These are phyloP conservation scores for Melospiza georgiana DNA, from an alignment of 2,113 vertebrate genomes.

Conservation along the genomic window DNA sequence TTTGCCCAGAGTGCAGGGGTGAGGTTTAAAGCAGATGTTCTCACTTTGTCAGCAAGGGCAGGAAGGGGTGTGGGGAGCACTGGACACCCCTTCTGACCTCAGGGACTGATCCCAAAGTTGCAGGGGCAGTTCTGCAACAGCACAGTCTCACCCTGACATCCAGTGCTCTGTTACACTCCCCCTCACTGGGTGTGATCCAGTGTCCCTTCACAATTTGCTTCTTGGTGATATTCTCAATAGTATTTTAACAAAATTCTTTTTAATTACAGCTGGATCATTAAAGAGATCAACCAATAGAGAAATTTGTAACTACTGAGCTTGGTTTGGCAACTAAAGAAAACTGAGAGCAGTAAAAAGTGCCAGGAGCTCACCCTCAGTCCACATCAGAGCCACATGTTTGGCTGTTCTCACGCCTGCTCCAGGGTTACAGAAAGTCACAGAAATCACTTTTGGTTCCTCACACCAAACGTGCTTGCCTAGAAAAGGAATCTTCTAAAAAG, in stretches of 20 bases:
- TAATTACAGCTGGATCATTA: background rate
- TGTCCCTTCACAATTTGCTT: background rate
- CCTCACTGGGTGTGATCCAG: background rate
- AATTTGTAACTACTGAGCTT: background rate
- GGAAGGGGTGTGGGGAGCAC: background rate
- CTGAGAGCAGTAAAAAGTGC: constrained; percentile 67
- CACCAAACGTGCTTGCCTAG: constrained; percentile 13
- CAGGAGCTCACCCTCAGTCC: background rate
- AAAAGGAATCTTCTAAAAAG: background rate
- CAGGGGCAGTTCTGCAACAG: background rate
- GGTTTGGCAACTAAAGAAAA: background rate
- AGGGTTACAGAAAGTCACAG: constrained; percentile 66
- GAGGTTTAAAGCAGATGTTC: background rate
- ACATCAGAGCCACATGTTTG: constrained; percentile 70
- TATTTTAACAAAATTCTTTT: background rate
- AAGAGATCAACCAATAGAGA: rapidly evolving
- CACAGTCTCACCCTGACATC: background rate
- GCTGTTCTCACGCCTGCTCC: constrained; percentile 68
- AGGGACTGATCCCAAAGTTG: background rate
- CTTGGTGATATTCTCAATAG: background rate
- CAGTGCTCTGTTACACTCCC: background rate
- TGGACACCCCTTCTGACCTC: background rate
- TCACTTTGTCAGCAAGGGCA: background rate
- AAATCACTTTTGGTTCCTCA: constrained; percentile 61
- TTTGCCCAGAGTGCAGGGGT: background rate